Base-by-base conservation (phyloP, 30 jellyfish, hydroid and myxozoan species). In the Nemopilema nomurai region DNA sequence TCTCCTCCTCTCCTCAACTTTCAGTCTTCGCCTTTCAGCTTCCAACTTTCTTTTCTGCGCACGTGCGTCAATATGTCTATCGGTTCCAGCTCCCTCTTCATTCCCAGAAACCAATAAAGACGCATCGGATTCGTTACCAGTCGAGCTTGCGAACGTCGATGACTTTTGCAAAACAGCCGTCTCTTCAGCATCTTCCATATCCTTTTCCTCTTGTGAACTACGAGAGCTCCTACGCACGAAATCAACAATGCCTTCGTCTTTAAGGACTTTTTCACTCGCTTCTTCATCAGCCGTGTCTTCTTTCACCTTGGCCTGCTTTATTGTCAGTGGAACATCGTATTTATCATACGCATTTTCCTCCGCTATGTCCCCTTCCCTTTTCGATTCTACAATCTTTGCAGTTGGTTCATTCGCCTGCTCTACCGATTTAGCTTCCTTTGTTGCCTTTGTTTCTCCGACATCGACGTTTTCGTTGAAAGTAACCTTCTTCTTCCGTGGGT, bases 21-120 rank as follows among this genome's bases (percentile, higher is more conserved):
- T 71, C 53, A 74, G 67, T 22, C 97, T 74, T 18, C 97, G 90
- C 70, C 84, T 66, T 53, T 90, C 97, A 16, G 97, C 97, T 26
- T 92, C 97, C 57, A 90, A 4, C 76, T 73, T 67, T 76, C 97
- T 67, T 28, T 73, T 85, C 71, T 41, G 84, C 76, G 74, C 68
- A 31, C 91, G 76, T 1, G 92, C 97, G 51, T 85, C 97, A 28
- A 85, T 76, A 8, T 79, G 26, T 32, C 83, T 69, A 6, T 52
- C 65, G 16, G 73, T 79, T 19, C 49, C 72, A 13, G 62, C 73
- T 18, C 83, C 77, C 30, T 84, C 93, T 20, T 74, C 93, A 32
- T 83, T 71, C 62, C 73, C 41, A 17, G 74, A 21, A 28, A 84
- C 76, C 18, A 81, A 49, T 3, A 49, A 66, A 30, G 50, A 84